Base-by-base conservation (phyloP, 2,797 vertebrate species). In the Cyclopterus lumpus region DNA sequence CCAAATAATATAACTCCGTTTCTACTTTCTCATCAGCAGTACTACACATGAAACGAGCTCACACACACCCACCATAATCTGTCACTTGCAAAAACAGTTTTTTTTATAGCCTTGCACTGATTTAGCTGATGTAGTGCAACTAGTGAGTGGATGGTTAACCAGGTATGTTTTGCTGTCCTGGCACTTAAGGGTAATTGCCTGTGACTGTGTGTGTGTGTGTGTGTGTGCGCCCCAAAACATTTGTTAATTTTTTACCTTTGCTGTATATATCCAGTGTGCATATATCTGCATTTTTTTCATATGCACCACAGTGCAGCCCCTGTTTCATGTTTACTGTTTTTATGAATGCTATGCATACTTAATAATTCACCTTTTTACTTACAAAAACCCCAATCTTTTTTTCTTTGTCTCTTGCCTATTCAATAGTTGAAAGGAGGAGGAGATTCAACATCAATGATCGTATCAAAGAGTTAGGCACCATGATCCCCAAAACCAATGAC, bases 371-470 rank as follows among this genome's bases (percentile, higher is more conserved):
- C 34, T 32, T 24, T 48, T 49, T 44, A 12, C 12, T 72, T 62
- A 11, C 18, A 76, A 48, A 65, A 20, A 22, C 15, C 18, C 32
- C 24, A 36, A 18, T 22, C 8, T 42, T 55, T 12, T n/a, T 12
- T 64, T 68, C 6, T 54, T 64, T 44, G 2, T 48, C 14, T 60
- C 48, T 65, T 49, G 76, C 7, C 36, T 76, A 42, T 67, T 53
- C 38, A 73, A 75, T 67, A 99, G 98, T 99, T 66, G 98, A 99
- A 92, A 95, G 98, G 83, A 96, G 98, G 64, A 92, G 98, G 77
- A 95, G 98, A 85, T 99, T 99, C 90, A 99, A 99, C 94, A 99
- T 99, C 94, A 99, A 99, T 0, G 98, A 99, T 88, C 97, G 98
- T 28, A 99, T 99, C 92, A 99, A 99, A 87, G 98, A 99, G 90